Base-by-base conservation (phyloP, 2,113 vertebrate species). In the Pedionomus torquatus region DNA sequence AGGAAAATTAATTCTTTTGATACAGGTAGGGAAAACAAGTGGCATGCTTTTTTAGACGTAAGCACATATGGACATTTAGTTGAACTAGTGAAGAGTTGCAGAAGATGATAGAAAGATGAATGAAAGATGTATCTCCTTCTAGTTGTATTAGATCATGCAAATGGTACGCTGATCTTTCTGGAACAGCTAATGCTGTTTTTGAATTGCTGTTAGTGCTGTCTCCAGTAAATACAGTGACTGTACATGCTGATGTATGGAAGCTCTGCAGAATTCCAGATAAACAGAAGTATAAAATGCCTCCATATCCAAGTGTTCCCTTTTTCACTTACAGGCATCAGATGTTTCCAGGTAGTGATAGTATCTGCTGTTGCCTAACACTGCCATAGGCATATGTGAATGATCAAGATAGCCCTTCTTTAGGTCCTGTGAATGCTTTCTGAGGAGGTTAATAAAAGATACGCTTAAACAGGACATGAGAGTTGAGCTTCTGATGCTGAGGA, bases 1-100 rank as follows among this genome's bases (percentile, higher is more conserved):
- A 86, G 64, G 28, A 93, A 97, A 85, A 78, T 63, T 9, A 83
- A 74, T 94, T 94, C 13, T 95, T 83, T 76, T 75, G 26, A 41
- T 91, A 41, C 33, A 92, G 71, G 83, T 86, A 64, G 35, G 57
- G 37, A 88, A 95, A 90, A 85, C 39, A 93, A 65, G 25, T 65
- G 81, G 44, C 21, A 19, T 92, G 82, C 72, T 71, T 87, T 65
- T 55, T 75, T 65, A 79, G 88, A 92, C 35, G 25, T 70, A 83
- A 74, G 15, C 84, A 31, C 49, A 3, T 46, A 37, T 57, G 8
- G 79, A 49, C 31, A 43, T 89, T 83, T 55, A 30, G 49, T 39
- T 74, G 51, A 96, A 81, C 41, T 86, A 72, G n/a, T 75, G 82
- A 92, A 72, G 41, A 74, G n/a, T 39, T 89, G 76, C 61, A 44